Evolutionary conservation across 1,140 invertebrate genomes (phyloP).

Genomic region (Drosophila auraria): DNA sequence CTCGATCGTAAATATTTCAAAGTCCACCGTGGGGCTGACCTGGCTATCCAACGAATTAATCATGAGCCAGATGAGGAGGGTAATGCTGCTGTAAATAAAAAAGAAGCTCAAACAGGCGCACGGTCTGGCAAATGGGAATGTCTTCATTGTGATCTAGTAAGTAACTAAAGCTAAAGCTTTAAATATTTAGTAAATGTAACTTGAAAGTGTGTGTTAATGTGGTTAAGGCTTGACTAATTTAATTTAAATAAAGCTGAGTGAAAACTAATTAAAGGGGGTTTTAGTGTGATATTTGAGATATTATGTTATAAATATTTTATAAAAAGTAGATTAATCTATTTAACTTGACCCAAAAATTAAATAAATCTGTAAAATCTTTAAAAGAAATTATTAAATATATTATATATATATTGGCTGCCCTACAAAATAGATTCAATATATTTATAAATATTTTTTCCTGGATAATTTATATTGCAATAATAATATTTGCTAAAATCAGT

Average conservation of each 20-base stretch:
- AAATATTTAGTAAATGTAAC: not conserved
- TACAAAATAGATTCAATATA: too few species aligned
- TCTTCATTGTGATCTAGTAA: not conserved
- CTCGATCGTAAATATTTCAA: slow-evolving; percentile 1
- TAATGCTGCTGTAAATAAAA: not conserved
- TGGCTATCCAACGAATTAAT: not conserved
- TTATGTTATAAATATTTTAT: too few species aligned
- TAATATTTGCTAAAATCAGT: too few species aligned
- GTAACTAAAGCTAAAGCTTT: not conserved
- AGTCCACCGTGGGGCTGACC: not conserved
- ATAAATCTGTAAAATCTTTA: too few species aligned
- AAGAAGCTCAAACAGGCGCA: not conserved
- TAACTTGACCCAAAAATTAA: too few species aligned
- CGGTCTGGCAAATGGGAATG: not conserved
- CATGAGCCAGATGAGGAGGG: not conserved
- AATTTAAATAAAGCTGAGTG: not conserved
- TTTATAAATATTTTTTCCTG: too few species aligned
- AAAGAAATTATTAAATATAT: too few species aligned
- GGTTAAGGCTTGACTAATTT: not conserved
- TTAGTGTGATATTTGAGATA: too few species aligned
- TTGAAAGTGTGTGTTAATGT: not conserved
- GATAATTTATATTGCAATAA: too few species aligned
- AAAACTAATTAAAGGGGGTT: too few species aligned
- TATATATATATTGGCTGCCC: too few species aligned
- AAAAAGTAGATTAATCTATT: too few species aligned